Evolutionary conservation across 2,888 invertebrate species (phyloP), one percentile per base, ranked within the genome.

Genomic region (Amphipyra tragopoginis): DNA sequence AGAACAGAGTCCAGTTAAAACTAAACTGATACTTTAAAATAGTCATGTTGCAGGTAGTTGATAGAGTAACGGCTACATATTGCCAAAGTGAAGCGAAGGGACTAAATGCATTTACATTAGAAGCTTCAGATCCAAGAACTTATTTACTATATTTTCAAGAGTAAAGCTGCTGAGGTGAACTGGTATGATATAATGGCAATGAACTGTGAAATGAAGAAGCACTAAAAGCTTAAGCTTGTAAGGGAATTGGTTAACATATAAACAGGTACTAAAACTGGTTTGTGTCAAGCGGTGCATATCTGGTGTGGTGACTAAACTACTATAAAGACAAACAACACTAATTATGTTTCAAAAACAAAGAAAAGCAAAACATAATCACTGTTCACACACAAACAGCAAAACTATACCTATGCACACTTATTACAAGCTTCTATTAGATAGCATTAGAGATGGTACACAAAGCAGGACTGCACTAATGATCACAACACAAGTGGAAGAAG

Each of bases 401-500:
- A 64, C 60, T 73, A 65, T 61, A 71, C 75, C 77, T 81, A 84
- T 75, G 81, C 82, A 87, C 86, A 85, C 77, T 79, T 72, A 78
- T 72, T 80, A 81, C 75, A 88, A 89, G 89, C 89, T 74, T 81
- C 83, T 83, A 84, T 79, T 78, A 71, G 71, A 76, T 76, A 81
- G 78, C 80, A 75, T 80, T 80, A 75, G 68, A 88, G 79, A 85
- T 88, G 86, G 85, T 84, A 90, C 90, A 92, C 86, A 91, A 91
- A 86, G 86, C 83, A 87, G 87, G 85, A 87, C 90, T 86, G 91
- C 91, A 91, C 91, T 92, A 93, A 92, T 91, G 90, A 90, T 89
- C 90, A 94, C 93, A 94, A 94, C 92, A 93, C 92, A 93, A 90
- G 91, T 91, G 91, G 87, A 87, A 88, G 85, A 75, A 79, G 85